Conservation (phyloP, 2,888 invertebrate genomes). For the Eubasilissa splendida region DNA sequence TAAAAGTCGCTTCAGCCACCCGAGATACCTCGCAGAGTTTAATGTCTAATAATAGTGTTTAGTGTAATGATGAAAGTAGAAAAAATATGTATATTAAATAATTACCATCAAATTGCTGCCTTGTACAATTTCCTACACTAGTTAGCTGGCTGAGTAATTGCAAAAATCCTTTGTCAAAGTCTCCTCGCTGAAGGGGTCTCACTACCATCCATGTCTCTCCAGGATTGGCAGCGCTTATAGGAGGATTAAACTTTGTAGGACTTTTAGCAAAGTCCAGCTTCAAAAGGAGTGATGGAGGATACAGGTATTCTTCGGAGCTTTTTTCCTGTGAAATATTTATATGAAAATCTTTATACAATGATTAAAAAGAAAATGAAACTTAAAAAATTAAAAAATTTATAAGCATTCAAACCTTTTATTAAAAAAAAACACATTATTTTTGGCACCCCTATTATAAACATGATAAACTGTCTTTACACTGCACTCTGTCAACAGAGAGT, state of each 20-base stretch:
- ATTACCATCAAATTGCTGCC: conserved; percentile 86
- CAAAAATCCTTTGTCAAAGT: conserved; percentile 89
- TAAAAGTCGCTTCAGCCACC: too few species aligned
- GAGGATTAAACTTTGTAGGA: conserved; percentile 78
- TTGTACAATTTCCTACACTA: conserved; percentile 84
- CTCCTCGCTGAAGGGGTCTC: conserved; percentile 84
- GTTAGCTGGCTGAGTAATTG: conserved; percentile 88
- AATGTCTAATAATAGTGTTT: too few species aligned
- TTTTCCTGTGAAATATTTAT: conserved; percentile 64
- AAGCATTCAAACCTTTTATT: too few species aligned
- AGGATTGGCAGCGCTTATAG: conserved; percentile 79
- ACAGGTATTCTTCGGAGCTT: conserved; percentile 72
- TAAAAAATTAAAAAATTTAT: neutral
- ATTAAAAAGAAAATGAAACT: neutral
- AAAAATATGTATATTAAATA: neutral
- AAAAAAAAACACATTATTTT: too few species aligned
- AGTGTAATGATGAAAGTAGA: too few species aligned
- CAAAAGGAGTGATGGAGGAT: conserved; percentile 77
- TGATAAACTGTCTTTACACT: too few species aligned
- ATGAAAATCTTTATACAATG: neutral
- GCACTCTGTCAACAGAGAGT: too few species aligned
- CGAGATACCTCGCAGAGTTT: too few species aligned
- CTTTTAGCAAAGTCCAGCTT: conserved; percentile 78
- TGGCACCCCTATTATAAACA: too few species aligned
- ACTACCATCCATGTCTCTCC: conserved; percentile 84